These are phyloP conservation scores for Cataglyphis cursor DNA, from an alignment of 2,888 invertebrate genomes.

Conservation along the genomic window DNA sequence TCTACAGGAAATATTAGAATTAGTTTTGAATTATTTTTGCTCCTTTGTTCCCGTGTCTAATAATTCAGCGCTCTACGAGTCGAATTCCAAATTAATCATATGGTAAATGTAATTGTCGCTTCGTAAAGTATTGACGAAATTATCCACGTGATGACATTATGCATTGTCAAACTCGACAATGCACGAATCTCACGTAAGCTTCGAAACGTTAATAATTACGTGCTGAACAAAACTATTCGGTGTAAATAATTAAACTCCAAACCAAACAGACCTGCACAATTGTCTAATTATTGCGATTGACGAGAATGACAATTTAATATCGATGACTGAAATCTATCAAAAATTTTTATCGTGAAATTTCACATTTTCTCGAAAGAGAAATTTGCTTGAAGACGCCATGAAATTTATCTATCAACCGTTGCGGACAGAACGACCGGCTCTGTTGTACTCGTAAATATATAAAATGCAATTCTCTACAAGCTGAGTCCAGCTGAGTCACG, in stretches of 20 bases:
- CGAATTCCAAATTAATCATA: conserved; percentile 20
- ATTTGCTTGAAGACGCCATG: background rate
- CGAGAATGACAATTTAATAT: background rate
- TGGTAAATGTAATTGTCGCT: conserved; percentile 9
- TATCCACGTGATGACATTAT: conserved; percentile 20
- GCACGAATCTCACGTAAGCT: background rate
- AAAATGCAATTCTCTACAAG: conserved; percentile 7
- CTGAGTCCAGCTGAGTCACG: background rate
- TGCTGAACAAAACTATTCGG: background rate
- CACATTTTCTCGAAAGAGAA: background rate
- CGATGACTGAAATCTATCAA: background rate
- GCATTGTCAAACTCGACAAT: background rate
- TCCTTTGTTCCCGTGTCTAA: conserved; percentile 6
- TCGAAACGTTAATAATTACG: conserved; percentile 21
- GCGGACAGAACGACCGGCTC: background rate
- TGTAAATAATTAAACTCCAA: conserved; percentile 19
- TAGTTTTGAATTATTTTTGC: background rate
- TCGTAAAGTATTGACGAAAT: conserved; percentile 35
- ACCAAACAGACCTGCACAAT: background rate
- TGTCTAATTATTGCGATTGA: background rate
- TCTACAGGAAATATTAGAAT: conserved; percentile 17
- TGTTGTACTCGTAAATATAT: conserved; percentile 3
- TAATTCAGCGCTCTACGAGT: conserved; percentile 21
- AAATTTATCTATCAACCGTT: conserved; percentile 6
- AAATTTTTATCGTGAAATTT: background rate